Percentiles rank a stretch among this genome's conserved stretches.
Evolutionary conservation across 1,140 invertebrate species (phyloP).

Genomic region (Calliopsis andreniformis): DNA sequence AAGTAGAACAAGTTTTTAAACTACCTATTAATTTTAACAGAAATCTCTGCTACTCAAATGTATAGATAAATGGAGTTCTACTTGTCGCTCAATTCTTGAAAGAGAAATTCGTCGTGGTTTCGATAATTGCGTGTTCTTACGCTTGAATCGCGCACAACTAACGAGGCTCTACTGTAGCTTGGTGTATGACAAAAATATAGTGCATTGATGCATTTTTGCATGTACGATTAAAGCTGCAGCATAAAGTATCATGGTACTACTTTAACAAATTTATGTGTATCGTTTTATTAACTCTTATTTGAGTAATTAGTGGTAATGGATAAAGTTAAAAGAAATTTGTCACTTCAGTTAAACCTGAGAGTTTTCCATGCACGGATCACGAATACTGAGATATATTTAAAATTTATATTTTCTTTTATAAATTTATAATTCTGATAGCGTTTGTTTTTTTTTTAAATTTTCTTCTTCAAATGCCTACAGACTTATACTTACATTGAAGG

Average conservation of each 20-base stretch:
- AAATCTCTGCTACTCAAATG: too few relatives aligned
- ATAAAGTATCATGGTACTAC: not conserved
- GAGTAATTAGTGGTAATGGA: not conserved
- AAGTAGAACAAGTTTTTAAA: too few relatives aligned
- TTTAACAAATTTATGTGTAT: not conserved
- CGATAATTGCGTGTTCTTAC: too few relatives aligned
- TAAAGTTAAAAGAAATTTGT: not conserved
- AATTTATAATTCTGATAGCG: too few relatives aligned
- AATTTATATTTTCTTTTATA: not conserved
- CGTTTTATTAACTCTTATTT: constrained; percentile 8
- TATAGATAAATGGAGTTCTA: too few relatives aligned
- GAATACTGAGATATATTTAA: not conserved
- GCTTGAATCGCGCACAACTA: too few relatives aligned
- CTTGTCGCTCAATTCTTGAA: too few relatives aligned
- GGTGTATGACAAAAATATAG: not conserved
- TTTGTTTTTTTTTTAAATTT: not conserved
- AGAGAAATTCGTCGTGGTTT: too few relatives aligned
- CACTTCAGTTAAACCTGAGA: constrained; percentile 36
- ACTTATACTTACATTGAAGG: too few relatives aligned
- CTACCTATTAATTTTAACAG: too few relatives aligned
- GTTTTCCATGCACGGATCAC: constrained; percentile 7
- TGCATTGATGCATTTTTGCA: constrained; percentile 4
- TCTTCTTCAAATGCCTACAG: not conserved
- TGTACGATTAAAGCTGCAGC: not conserved
- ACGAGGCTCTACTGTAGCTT: too few relatives aligned